Base-by-base conservation (phyloP, 2,113 vertebrate genomes). In the Desmodus rotundus region DNA sequence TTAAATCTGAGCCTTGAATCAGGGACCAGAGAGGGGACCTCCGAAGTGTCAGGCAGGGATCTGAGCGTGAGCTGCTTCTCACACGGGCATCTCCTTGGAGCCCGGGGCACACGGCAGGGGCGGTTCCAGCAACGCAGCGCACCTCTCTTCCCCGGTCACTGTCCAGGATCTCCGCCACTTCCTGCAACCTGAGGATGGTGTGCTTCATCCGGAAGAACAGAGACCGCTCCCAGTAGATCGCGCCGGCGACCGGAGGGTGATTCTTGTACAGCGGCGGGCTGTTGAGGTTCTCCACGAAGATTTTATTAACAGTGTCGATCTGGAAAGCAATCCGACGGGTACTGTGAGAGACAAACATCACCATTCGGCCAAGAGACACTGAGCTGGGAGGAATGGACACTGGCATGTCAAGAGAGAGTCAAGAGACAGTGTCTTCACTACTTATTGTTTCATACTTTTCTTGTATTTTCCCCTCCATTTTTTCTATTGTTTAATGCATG, bases 211-310 rank as follows among this genome's bases (percentile, higher is more conserved):
- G 97, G 22, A 92, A n/a, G 93, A 99, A 98, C 56, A 99, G 99
- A 9, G 98, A 99, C 0, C 98, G 98, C 1, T 97, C 98, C 99
- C 99, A 99, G 93, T 97, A 98, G 88, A 99, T 99, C 16, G 99
- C 98, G n/a, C 99, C 99, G 4, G 99, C 99, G 61, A 99, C 97
- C 0, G 99, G 99, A 65, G 99, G 99, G 50, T 99, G 99, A 52
- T 98, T 98, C 96, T 99, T 99, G 95, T 89, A 98, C 45, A 99
- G 87, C 0, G 99, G 99, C 0, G 99, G 99, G 72, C 98, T 98
- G 54, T 99, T 97, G 1, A 98, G 98, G 80, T 99, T 98, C 94
- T 98, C 93, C 77, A 98, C 67, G 93, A 99, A 99, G 36, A 99
- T 98, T 38, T 97, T 97, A 52, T 98, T 98, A 22, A 99, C 94